A percentile compares a stretch with the other conserved stretches of the same genome.
phyloP scores from a whole-genome alignment of 2,888 invertebrate genomes.

The Zhengitettix transpicula region DNA sequence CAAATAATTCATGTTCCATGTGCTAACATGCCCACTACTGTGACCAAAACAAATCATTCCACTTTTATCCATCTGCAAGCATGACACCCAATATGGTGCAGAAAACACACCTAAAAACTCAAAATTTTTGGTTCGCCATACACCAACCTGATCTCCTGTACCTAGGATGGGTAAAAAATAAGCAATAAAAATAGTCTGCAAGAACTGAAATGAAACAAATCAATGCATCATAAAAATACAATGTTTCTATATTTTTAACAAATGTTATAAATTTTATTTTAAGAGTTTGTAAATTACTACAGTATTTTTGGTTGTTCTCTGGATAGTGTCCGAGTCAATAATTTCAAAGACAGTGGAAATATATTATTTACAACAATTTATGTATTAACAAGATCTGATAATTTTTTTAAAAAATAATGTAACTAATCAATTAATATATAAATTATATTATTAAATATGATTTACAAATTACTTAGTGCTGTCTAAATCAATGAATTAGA shows the following conservation, averaged over 20 bases:
- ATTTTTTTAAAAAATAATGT: too few species aligned
- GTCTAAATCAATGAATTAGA: too few species aligned
- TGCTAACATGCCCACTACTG: slow-evolving; percentile 6
- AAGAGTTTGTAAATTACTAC: too few species aligned
- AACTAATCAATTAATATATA: too few species aligned
- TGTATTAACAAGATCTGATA: too few species aligned
- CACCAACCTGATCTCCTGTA: slow-evolving; percentile 8
- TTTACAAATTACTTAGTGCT: too few species aligned
- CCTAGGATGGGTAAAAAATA: background rate
- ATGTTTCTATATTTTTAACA: background rate
- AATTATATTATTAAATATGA: too few species aligned
- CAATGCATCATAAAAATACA: background rate
- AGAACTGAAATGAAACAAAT: background rate
- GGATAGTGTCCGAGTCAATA: too few species aligned
- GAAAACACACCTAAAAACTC: slow-evolving; percentile 6
- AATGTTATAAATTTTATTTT: too few species aligned
- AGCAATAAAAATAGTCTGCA: background rate
- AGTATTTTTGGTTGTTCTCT: too few species aligned
- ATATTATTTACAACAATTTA: too few species aligned
- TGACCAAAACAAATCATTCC: slow-evolving; percentile 7
- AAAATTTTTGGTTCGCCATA: slow-evolving; percentile 7
- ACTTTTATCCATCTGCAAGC: slow-evolving; percentile 2
- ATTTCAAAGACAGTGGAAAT: too few species aligned
- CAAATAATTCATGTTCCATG: slow-evolving; percentile 2
- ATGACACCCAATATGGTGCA: slow-evolving; percentile 6